Evolutionary conservation across 2,113 vertebrate genomes (phyloP).

Genomic region (Pterophyllum scalare): DNA sequence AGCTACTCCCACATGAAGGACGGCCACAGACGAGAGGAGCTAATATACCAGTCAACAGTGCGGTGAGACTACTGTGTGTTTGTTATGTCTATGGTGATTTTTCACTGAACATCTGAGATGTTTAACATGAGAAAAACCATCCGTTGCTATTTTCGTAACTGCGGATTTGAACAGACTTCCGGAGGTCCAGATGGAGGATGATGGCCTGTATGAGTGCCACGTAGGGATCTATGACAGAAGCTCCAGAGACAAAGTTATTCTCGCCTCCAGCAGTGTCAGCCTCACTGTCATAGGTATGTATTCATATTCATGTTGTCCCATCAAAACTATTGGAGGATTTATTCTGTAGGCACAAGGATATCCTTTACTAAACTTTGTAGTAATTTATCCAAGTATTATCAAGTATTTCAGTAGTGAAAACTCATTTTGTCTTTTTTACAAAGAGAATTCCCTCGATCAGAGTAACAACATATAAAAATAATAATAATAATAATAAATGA

Average conservation of each 20-base stretch:
- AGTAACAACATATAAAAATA: background rate
- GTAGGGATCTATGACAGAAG: constrained; percentile 91
- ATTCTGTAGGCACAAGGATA: background rate
- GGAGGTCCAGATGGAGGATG: constrained; percentile 92
- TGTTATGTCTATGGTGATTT: background rate
- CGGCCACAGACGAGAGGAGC: constrained; percentile 85
- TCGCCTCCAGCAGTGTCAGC: constrained; percentile 88
- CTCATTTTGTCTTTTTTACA: background rate
- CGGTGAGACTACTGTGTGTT: constrained; percentile 76
- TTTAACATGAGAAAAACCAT: background rate
- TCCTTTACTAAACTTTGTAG: background rate
- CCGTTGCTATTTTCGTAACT: background rate
- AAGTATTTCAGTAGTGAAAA: background rate
- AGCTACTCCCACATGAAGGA: constrained; percentile 92
- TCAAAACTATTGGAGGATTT: background rate
- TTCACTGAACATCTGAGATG: background rate
- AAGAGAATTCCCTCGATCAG: background rate
- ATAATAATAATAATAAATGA: background rate
- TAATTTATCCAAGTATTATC: background rate
- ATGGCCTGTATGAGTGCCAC: constrained; percentile 93
- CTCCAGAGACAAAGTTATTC: constrained; percentile 88
- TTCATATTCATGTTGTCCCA: background rate
- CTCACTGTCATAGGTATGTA: constrained; percentile 93
- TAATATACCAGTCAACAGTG: constrained; percentile 93
- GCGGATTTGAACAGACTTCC: constrained; percentile 83